Evolutionary conservation across 2,888 invertebrate genomes (phyloP).

Genomic region (Zygaena filipendulae): DNA sequence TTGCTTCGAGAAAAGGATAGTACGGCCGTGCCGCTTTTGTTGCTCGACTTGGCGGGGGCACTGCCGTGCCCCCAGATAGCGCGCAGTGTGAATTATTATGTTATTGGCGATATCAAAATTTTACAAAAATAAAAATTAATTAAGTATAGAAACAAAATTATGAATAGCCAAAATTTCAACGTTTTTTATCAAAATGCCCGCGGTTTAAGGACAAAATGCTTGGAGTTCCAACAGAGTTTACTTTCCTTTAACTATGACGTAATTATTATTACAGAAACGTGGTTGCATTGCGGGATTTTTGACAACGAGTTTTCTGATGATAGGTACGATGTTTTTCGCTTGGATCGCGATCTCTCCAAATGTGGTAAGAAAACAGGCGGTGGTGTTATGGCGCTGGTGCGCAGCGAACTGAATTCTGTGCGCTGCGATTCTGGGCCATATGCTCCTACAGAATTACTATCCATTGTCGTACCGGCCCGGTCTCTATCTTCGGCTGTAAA

Average conservation of each 20-base stretch:
- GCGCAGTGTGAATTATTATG: no score
- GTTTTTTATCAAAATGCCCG: no score
- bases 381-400: slow-evolving; percentile 1
- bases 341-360: not conserved
- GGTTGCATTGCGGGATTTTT: not conserved
- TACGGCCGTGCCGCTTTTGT: no score
- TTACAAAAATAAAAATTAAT: no score
- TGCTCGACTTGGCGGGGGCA: no score
- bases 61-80: no score
- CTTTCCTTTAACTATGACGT: slow-evolving; percentile 4
- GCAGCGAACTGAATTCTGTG: not conserved
- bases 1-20: no score
- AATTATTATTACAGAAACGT: slow-evolving; percentile 3
- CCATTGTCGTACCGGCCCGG: not conserved
- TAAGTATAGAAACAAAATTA: no score
- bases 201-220: no score
- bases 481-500: not conserved
- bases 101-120: no score
- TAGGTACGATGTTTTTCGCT: slow-evolving; percentile 1
- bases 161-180: no score
- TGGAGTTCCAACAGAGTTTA: no score
- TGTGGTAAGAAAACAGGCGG: slow-evolving; percentile 1
- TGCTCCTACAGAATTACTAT: not conserved
- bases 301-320: slow-evolving; percentile 1
- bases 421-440: not conserved